Evolutionary conservation across 2,797 vertebrate species (phyloP), one percentile per base, ranked within the genome.

Genomic region (Argya squamiceps): DNA sequence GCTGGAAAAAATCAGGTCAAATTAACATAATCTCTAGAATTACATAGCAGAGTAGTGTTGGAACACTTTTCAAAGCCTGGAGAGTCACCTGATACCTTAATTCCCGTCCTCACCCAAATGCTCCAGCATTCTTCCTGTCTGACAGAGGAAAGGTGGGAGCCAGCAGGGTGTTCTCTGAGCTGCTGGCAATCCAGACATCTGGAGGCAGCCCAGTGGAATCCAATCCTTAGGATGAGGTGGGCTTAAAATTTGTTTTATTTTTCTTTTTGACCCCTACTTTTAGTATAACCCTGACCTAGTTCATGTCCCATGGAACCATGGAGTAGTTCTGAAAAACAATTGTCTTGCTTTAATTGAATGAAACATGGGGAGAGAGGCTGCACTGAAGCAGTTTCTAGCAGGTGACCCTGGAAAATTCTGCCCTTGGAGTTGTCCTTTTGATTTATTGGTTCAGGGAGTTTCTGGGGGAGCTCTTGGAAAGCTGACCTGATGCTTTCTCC

Each of bases 21-120:
- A 89, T 94, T 97, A 97, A 80, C 96, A 96, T 97, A 91, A 93
- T 93, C 85, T 93, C 53, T 75, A 81, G 92, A 86, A 96, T 94
- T 95, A 95, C 65, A 50, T 53, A 71, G 88, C 82, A 80, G 62
- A 78, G 80, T 26, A 39, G 59, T 74, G 76, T 80, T 91, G 94
- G 84, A 97, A 90, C 73, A 59, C 88, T 95, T 96, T 69, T 55
- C 87, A 87, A 93, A 91, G 86, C 74, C 86, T 90, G 14, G 0
- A 56, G 83, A 91, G 93, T 89, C 88, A 80, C 56, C 43, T 64
- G 95, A 52, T 93, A 88, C 76, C 91, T 93, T 78, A 80, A 85
- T 93, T 92, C 84, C 88, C 9, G 2, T 70, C 58, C 2, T 74
- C 77, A 21, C 56, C 60, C 12, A 10, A 70, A 11, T 3, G 43